Conservation (phyloP, 2,888 invertebrate species). For the Cheilosia impressa region DNA sequence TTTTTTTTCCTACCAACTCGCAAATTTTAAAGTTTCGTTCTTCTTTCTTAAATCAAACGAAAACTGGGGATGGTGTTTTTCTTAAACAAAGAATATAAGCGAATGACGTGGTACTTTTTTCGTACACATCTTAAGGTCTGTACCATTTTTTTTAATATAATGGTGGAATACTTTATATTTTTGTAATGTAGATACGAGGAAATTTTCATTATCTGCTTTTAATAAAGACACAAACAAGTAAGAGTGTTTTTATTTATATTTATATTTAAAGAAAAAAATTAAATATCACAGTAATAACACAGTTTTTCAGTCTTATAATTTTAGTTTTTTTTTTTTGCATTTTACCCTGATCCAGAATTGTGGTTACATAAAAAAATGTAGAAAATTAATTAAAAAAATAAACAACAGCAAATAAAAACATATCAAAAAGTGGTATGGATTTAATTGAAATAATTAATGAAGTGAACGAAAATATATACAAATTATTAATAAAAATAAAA, state of each 20-base stretch:
- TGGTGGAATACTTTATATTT: too few relatives aligned
- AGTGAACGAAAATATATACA: constrained; percentile 21
- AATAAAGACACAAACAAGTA: constrained; percentile 44
- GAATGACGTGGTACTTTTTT: too few relatives aligned
- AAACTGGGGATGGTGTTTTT: too few relatives aligned
- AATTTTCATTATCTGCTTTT: neutral
- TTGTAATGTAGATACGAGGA: neutral
- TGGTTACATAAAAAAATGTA: constrained; percentile 9
- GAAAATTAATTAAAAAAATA: constrained; percentile 14
- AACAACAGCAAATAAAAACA: neutral
- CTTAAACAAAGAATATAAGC: too few relatives aligned
- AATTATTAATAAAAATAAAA: constrained; percentile 3
- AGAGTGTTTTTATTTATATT: constrained; percentile 49
- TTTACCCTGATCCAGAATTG: constrained; percentile 48
- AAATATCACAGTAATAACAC: constrained; percentile 63
- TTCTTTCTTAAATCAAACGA: too few relatives aligned
- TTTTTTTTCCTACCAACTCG: too few relatives aligned
- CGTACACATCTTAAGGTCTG: too few relatives aligned
- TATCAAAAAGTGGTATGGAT: constrained; percentile 9
- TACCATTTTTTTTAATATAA: too few relatives aligned
- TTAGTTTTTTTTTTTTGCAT: constrained; percentile 23
- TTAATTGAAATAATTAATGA: neutral
- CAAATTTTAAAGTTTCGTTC: too few relatives aligned
- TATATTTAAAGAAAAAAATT: constrained; percentile 11
- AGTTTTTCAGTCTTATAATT: constrained; percentile 73